A percentile compares a stretch with the other conserved stretches of the same genome.
phyloP scores from a whole-genome alignment of 2,113 vertebrate genomes.

The Malaclemys terrapin region DNA sequence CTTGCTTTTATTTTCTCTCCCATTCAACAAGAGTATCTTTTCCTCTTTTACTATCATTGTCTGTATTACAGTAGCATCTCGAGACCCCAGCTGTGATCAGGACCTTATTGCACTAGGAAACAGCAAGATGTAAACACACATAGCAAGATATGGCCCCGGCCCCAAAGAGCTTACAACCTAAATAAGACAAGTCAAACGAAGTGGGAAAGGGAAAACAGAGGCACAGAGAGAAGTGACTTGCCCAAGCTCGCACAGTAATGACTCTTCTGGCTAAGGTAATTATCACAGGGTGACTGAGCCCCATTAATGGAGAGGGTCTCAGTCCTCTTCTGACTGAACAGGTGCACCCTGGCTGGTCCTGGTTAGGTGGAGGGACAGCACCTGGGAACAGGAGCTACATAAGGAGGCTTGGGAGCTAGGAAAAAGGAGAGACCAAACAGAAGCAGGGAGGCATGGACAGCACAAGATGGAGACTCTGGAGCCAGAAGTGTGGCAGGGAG shows the following conservation, averaged over 20 bases:
- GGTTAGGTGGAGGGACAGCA: neutral
- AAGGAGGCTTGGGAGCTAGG: neutral
- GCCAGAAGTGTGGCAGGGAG: neutral
- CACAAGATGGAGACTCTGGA: neutral
- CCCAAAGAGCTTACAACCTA: neutral
- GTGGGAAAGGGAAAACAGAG: neutral
- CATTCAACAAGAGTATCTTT: accelerated
- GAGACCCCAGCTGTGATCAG: neutral
- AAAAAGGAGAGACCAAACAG: neutral
- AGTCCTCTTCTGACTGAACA: neutral
- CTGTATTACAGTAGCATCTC: neutral
- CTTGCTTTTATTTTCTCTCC: neutral
- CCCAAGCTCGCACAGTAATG: constrained; percentile 11
- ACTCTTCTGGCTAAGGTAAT: neutral
- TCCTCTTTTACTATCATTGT: neutral
- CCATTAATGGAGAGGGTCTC: neutral
- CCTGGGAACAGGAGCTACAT: neutral
- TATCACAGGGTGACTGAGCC: neutral
- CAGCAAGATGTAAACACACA: neutral
- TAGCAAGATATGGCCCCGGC: neutral
- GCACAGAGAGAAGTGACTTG: accelerated
- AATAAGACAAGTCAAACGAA: neutral
- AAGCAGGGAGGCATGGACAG: neutral
- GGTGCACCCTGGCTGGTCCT: neutral
- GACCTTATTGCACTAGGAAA: neutral